phyloP scores from a whole-genome alignment of 2,797 vertebrate genomes.

The Danionella dracula region DNA sequence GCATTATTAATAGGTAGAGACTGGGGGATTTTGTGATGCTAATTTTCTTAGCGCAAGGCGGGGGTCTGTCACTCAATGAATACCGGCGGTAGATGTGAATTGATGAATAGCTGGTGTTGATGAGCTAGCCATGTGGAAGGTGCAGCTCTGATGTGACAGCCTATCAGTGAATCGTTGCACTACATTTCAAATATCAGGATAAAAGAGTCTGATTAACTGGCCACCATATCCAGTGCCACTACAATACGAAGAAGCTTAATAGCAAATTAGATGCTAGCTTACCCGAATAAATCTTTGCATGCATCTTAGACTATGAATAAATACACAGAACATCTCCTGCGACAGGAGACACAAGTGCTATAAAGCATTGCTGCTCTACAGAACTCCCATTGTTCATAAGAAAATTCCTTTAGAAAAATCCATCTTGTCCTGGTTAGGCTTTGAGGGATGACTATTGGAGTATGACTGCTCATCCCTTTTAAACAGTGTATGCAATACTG shows the following conservation, averaged over 20 bases:
- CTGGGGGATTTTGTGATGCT: constrained; percentile 36
- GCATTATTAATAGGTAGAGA: constrained; percentile 41
- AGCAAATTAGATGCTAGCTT: not conserved
- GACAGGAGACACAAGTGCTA: too few species aligned
- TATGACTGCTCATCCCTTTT: too few species aligned
- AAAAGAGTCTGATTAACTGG: constrained; percentile 24
- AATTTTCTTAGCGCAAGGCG: constrained; percentile 24
- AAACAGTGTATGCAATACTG: too few species aligned
- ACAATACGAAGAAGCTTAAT: not conserved
- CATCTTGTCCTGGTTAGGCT: too few species aligned
- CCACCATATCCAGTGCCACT: not conserved
- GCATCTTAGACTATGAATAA: not conserved
- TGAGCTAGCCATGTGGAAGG: not conserved
- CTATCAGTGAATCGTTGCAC: constrained; percentile 9
- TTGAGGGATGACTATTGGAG: too few species aligned
- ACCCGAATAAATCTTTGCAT: not conserved
- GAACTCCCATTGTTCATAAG: too few species aligned
- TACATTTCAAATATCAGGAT: constrained; percentile 16
- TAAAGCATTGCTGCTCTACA: too few species aligned
- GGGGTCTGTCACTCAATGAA: constrained; percentile 24
- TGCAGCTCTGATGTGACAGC: not conserved
- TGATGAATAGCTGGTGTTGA: constrained; percentile 6
- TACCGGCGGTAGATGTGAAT: constrained; percentile 12
- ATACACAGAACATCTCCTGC: not conserved
- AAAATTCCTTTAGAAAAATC: too few species aligned